Base-by-base conservation (phyloP, 2,797 vertebrate species). In the Notolabrus celidotus region DNA sequence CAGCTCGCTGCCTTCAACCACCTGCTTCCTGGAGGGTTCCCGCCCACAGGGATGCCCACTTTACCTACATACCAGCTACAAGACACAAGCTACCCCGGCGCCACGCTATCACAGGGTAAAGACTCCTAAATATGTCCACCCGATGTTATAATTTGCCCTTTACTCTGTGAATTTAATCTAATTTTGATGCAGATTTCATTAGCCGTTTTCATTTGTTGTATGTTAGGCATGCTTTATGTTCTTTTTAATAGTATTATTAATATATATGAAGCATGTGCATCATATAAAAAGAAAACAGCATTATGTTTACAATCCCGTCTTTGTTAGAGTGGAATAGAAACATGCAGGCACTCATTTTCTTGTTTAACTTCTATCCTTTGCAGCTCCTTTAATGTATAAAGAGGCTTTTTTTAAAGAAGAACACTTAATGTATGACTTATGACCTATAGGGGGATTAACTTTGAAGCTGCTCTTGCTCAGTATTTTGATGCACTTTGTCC, bases 1-100 rank as follows among this genome's bases (percentile, higher is more conserved):
- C 98, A 99, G 82, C 93, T 99, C 34, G 98, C 98, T 0, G 98
- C 97, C 0, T 99, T 99, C 88, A 99, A 99, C 87, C 98, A 99
- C 91, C 93, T 99, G 79, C 93, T 99, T 71, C 98, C 98, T 0
- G 97, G 97, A 73, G 98, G 97, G 16, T 99, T 99, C 87, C 97
- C 98, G 0, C 96, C 96, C 0, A 94, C 97, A 0, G 97, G 96
- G 16, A 99, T 99, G 97, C 96, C 97, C 1, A 94, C 96, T 0
- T 90, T 99, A 82, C 96, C 98, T 29, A 97, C 97, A 0, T 99
- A 99, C 89, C 98, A 99, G 92, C 96, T 99, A 71, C 96, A 92
- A 0, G 97, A 99, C 54, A 95, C 97, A 36, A 91, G 96, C 79
- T 99, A 99, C 83, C 94, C 96, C 57, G 91, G 94, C 51, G 93